Conservation (phyloP, 2,888 invertebrate genomes). For the Tiliacea citrago region DNA sequence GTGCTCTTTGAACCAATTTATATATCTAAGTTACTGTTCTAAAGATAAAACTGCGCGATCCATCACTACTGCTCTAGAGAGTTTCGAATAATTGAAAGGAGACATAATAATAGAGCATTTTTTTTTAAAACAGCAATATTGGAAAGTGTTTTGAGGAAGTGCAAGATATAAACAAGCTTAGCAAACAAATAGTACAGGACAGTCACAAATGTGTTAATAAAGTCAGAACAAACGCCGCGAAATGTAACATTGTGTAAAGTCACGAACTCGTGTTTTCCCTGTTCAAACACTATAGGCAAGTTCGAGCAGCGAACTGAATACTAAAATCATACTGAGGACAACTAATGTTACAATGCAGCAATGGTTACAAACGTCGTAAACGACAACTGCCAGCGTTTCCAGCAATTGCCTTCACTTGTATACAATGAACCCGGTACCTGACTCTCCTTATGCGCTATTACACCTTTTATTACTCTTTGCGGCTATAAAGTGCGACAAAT, state of each 20-base stretch:
- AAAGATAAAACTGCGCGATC: background rate
- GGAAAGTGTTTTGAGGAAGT: background rate
- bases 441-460: slow-evolving; percentile 50
- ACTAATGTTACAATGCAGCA: slow-evolving; percentile 29
- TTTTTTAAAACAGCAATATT: background rate
- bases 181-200: background rate
- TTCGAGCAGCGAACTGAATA: slow-evolving; percentile 52
- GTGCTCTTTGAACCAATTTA: background rate
- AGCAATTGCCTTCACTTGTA: slow-evolving; percentile 48
- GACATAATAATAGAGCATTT: no score
- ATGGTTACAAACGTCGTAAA: slow-evolving; percentile 46
- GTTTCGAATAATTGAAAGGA: background rate
- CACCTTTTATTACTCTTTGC: slow-evolving; percentile 43
- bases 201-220: slow-evolving; percentile 1
- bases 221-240: background rate
- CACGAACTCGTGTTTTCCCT: slow-evolving; percentile 54
- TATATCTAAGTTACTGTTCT: background rate
- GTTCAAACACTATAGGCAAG: slow-evolving; percentile 49
- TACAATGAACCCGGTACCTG: slow-evolving; percentile 45
- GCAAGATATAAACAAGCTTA: background rate
- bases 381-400: slow-evolving; percentile 33
- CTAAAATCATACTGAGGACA: slow-evolving; percentile 48
- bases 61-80: background rate
- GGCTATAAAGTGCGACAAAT: slow-evolving; percentile 48
- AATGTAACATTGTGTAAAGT: slow-evolving; percentile 43